These are phyloP conservation scores for Drosophila parabipectinata DNA, from an alignment of 1,140 invertebrate species.

Conservation along the genomic window DNA sequence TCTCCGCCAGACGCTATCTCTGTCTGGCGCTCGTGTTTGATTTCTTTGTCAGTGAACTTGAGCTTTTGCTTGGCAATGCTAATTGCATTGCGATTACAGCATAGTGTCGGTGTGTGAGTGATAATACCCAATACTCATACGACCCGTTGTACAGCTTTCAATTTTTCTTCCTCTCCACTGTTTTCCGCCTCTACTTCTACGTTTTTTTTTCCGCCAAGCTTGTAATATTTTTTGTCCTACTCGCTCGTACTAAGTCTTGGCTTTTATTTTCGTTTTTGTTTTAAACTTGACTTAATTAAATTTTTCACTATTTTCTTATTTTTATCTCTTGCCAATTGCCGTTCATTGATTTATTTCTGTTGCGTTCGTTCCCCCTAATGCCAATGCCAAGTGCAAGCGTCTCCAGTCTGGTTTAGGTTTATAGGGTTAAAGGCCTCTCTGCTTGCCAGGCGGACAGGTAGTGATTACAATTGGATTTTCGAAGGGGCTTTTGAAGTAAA, in stretches of 20 bases:
- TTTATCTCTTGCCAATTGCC: slow-evolving; percentile 65
- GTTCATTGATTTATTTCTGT: slow-evolving; percentile 64
- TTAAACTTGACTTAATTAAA: slow-evolving; percentile 81
- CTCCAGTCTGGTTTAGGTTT: slow-evolving; percentile 1
- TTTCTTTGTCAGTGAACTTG: slow-evolving; percentile 82
- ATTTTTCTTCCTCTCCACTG: slow-evolving; percentile 38
- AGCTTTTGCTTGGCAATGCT: slow-evolving; percentile 73
- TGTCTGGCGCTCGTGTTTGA: slow-evolving; percentile 51
- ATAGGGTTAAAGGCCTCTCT: slow-evolving; percentile 50
- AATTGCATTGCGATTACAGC: slow-evolving; percentile 82
- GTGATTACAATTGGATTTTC: background rate
- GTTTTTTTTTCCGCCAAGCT: slow-evolving; percentile 50
- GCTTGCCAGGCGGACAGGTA: slow-evolving; percentile 24
- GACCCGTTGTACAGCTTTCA: slow-evolving; percentile 46
- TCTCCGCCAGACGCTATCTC: slow-evolving; percentile 1
- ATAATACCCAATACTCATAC: slow-evolving; percentile 71
- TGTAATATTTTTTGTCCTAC: slow-evolving; percentile 69
- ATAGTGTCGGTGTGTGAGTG: slow-evolving; percentile 61
- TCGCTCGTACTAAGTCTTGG: slow-evolving; percentile 18
- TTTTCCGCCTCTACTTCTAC: slow-evolving; percentile 39
- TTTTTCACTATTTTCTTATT: slow-evolving; percentile 62
- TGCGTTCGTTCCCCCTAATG: slow-evolving; percentile 7
- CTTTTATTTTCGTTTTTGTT: slow-evolving; percentile 34
- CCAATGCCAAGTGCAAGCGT: slow-evolving; percentile 1
- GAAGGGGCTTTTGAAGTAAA: slow-evolving; percentile 1